These are phyloP conservation scores for Asbolus verrucosus DNA, from an alignment of 1,140 invertebrate species.

Conservation along the genomic window DNA sequence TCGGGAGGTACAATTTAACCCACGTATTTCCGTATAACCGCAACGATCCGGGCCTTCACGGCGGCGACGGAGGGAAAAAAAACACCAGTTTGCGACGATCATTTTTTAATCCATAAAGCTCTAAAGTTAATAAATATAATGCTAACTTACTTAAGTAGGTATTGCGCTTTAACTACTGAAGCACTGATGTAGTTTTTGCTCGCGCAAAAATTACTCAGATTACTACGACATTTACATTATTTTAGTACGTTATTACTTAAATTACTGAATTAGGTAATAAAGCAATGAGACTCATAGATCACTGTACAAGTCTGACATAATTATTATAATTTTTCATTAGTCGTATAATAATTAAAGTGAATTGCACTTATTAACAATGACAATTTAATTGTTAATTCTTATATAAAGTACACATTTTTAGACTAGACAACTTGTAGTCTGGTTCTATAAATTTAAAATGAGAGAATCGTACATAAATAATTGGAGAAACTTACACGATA, in stretches of 20 bases:
- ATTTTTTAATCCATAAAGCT: conserved; percentile 39
- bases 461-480: conserved; percentile 37
- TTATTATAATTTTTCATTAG: background rate
- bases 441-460: conserved; percentile 28
- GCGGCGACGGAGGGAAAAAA: background rate
- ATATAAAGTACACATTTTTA: conserved; percentile 51
- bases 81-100: background rate
- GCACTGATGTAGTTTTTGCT: conserved; percentile 36
- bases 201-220: conserved; percentile 32
- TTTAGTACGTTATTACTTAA: conserved; percentile 43
- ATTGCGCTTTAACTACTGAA: conserved; percentile 36
- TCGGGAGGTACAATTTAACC: conserved; percentile 15
- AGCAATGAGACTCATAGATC: conserved; percentile 32
- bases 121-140: conserved; percentile 47
- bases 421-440: conserved; percentile 57
- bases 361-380: conserved; percentile 40
- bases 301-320: conserved; percentile 13
- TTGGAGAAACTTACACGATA: conserved; percentile 3
- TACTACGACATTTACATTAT: conserved; percentile 7
- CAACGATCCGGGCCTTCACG: background rate
- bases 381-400: conserved; percentile 23
- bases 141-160: conserved; percentile 34
- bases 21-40: conserved; percentile 20
- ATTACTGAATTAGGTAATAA: conserved; percentile 42
- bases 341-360: conserved; percentile 13